A percentile compares a stretch with the other conserved stretches of the same genome.
These are phyloP conservation scores for Entomobrya proxima DNA, from an alignment of 2,888 invertebrate genomes.

Conservation along the genomic window DNA sequence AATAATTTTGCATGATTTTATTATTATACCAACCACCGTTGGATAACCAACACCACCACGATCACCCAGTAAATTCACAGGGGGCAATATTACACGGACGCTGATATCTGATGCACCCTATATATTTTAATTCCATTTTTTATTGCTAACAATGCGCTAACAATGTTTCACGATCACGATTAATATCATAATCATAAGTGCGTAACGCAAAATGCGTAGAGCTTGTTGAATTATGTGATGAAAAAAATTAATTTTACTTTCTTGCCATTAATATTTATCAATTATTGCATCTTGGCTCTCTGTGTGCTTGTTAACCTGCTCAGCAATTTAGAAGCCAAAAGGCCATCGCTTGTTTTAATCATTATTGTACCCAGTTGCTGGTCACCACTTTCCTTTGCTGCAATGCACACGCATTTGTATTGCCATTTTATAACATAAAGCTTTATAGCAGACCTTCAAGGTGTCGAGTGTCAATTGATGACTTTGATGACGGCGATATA, in stretches of 20 bases:
- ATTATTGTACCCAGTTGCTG: background rate
- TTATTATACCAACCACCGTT: constrained; percentile 29
- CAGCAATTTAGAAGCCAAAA: background rate
- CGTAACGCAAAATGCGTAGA: background rate
- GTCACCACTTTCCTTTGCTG: constrained; percentile 14
- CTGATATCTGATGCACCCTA: constrained; percentile 3
- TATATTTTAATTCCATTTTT: background rate
- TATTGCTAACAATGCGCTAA: background rate
- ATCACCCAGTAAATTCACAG: constrained; percentile 46
- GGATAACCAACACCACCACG: background rate
- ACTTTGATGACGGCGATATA: background rate
- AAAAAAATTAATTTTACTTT: background rate
- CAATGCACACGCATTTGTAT: background rate
- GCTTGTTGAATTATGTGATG: background rate
- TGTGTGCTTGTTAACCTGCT: background rate
- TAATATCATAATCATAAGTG: constrained; percentile 1
- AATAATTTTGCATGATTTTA: background rate
- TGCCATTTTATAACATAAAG: background rate
- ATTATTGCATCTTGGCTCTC: background rate
- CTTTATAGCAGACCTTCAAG: background rate
- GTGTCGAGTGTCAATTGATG: constrained; percentile 2
- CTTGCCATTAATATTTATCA: background rate
- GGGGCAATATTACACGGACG: constrained; percentile 10
- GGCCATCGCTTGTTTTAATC: constrained; percentile 13
- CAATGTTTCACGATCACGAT: constrained; percentile 5